Percentiles rank a stretch among this genome's conserved stretches.
These are phyloP conservation scores for Drosophila macrospina DNA, from an alignment of 2,888 invertebrate species.

Conservation along the genomic window DNA sequence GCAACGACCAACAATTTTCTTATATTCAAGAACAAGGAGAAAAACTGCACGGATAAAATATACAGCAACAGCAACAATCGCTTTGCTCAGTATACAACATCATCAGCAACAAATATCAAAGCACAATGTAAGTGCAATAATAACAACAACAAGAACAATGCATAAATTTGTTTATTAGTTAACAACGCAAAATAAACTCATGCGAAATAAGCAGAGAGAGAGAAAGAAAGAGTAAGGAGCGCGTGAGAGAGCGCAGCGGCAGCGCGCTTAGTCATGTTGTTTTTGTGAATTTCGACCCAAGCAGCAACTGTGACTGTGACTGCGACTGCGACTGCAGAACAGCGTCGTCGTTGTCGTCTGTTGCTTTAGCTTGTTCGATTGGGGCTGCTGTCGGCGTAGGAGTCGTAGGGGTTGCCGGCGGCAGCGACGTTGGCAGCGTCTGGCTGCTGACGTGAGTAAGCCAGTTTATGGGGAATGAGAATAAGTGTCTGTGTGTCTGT, in stretches of 20 bases:
- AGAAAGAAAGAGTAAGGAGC: conserved; percentile 16
- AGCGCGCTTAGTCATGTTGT: conserved; percentile 72
- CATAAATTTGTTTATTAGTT: conserved; percentile 53
- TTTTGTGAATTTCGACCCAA: conserved; percentile 72
- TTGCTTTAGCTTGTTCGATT: conserved; percentile 12
- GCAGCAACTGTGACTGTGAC: conserved; percentile 36
- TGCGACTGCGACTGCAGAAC: conserved; percentile 31
- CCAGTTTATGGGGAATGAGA: conserved; percentile 56
- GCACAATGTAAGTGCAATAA: conserved; percentile 62
- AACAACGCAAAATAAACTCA: conserved; percentile 61
- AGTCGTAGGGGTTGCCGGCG: conserved; percentile 73
- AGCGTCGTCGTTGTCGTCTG: conserved; percentile 28
- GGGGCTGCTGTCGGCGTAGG: conserved; percentile 57
- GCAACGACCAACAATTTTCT: conserved; percentile 60
- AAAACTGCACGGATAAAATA: conserved; percentile 50
- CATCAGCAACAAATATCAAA: conserved; percentile 34
- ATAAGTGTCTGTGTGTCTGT: conserved; percentile 26
- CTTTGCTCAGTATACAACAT: conserved; percentile 38
- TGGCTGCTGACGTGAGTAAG: conserved; percentile 68
- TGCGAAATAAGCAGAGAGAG: conserved; percentile 24
- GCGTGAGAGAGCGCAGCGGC: conserved; percentile 43
- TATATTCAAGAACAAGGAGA: conserved; percentile 51
- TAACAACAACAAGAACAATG: conserved; percentile 29
- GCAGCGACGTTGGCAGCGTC: conserved; percentile 66
- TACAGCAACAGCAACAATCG: conserved; percentile 40